Percentiles rank a stretch among this genome's conserved stretches.
Evolutionary conservation across 2,797 vertebrate species (phyloP).

Genomic region (Pristis pectinata): DNA sequence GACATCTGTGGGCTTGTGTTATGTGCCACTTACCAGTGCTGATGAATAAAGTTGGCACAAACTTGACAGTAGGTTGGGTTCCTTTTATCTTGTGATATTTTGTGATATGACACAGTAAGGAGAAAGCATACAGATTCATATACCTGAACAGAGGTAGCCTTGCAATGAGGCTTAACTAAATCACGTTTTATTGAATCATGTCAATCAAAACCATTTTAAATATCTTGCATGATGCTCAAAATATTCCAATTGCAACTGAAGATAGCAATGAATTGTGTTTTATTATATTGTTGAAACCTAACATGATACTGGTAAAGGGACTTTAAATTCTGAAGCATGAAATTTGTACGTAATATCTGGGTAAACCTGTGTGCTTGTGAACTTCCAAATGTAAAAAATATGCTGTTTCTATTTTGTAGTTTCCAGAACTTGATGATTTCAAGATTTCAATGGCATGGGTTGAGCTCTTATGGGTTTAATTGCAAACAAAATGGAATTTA

Average conservation of each 20-base stretch:
- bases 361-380: not conserved
- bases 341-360: not conserved
- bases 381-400: not conserved
- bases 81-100: not conserved
- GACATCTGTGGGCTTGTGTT: not conserved
- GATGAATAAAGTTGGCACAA: not conserved
- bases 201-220: not conserved
- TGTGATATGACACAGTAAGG: not conserved
- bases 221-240: not conserved
- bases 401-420: conserved; percentile 11
- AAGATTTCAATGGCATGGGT: not conserved
- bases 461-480: conserved; percentile 32
- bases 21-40: not conserved
- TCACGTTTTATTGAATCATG: not conserved
- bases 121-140: not conserved
- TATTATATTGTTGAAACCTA: not conserved
- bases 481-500: conserved; percentile 34
- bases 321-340: not conserved
- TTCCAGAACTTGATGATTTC: not conserved
- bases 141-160: too few species aligned
- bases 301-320: not conserved
- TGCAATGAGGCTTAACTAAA: not conserved
- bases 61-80: not conserved
- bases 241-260: not conserved
- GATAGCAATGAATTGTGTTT: not conserved